Evolutionary conservation across 2,113 vertebrate genomes (phyloP).

Genomic region (Siphamia tubifer): DNA sequence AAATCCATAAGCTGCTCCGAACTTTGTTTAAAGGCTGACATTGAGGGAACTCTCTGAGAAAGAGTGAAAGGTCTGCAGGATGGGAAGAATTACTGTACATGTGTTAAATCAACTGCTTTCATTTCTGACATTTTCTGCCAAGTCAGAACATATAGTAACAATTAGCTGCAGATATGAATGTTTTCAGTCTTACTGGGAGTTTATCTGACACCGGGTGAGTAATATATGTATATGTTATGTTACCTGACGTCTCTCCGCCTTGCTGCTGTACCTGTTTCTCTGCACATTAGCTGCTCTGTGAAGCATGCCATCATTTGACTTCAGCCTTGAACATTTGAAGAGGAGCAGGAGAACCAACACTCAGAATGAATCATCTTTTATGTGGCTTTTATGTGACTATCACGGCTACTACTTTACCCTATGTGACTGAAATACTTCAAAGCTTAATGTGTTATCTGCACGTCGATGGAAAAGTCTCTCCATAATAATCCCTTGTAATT

Average conservation of each 20-base stretch:
- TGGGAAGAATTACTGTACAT: too few relatives aligned
- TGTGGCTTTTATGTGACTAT: background rate
- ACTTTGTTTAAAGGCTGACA: background rate
- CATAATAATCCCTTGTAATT: constrained; percentile 6
- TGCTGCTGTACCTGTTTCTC: constrained; percentile 23
- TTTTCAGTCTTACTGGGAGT: background rate
- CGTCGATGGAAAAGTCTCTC: background rate
- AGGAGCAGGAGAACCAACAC: background rate
- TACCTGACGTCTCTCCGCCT: background rate
- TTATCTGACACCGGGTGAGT: background rate
- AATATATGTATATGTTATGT: background rate
- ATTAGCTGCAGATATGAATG: background rate
- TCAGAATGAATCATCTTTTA: constrained; percentile 25
- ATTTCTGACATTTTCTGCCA: background rate
- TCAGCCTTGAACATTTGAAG: constrained; percentile 8
- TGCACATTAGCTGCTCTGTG: constrained; percentile 19
- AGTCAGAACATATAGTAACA: too few relatives aligned
- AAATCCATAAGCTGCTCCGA: background rate
- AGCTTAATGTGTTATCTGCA: background rate
- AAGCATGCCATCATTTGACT: background rate
- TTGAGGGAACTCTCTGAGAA: too few relatives aligned
- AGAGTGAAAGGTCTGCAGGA: too few relatives aligned
- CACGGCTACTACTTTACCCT: background rate
- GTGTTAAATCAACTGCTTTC: background rate
- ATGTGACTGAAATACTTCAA: background rate